Percentiles rank a stretch among this genome's conserved stretches.
Conservation (phyloP, 2,797 vertebrate genomes). For the Fistularia tabacaria region DNA sequence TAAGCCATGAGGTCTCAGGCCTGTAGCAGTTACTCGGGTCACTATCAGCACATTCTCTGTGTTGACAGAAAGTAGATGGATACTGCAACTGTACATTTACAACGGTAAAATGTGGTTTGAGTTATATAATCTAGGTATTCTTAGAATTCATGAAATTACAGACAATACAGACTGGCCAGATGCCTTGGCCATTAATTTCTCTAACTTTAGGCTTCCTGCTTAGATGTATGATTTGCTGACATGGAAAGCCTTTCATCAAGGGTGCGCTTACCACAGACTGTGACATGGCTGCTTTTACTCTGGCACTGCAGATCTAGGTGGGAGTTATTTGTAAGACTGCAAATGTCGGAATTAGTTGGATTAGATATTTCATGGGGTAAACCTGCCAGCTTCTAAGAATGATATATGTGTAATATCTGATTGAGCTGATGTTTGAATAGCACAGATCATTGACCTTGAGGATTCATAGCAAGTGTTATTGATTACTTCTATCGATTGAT, state of each 20-base stretch:
- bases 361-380: no score
- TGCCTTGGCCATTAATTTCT: slow-evolving; percentile 43
- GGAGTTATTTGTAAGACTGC: not conserved
- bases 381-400: no score
- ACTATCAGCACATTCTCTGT: slow-evolving; percentile 46
- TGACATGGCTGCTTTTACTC: slow-evolving; percentile 12
- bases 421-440: no score
- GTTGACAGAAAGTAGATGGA: slow-evolving; percentile 50
- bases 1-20: slow-evolving; percentile 62
- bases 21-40: slow-evolving; percentile 49
- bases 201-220: slow-evolving; percentile 22
- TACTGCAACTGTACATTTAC: slow-evolving; percentile 34
- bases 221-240: slow-evolving; percentile 53
- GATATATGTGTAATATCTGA: no score
- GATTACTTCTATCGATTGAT: no score
- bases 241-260: slow-evolving; percentile 40
- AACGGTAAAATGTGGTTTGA: not conserved
- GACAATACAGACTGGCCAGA: slow-evolving; percentile 31
- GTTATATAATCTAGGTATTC: not conserved
- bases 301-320: not conserved
- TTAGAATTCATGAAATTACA: slow-evolving; percentile 51
- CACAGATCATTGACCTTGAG: no score
- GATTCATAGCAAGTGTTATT: no score
- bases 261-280: slow-evolving; percentile 33
- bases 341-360: not conserved